Evolutionary conservation across 2,797 vertebrate species (phyloP).

Genomic region (Enteromius unitaeniatus): DNA sequence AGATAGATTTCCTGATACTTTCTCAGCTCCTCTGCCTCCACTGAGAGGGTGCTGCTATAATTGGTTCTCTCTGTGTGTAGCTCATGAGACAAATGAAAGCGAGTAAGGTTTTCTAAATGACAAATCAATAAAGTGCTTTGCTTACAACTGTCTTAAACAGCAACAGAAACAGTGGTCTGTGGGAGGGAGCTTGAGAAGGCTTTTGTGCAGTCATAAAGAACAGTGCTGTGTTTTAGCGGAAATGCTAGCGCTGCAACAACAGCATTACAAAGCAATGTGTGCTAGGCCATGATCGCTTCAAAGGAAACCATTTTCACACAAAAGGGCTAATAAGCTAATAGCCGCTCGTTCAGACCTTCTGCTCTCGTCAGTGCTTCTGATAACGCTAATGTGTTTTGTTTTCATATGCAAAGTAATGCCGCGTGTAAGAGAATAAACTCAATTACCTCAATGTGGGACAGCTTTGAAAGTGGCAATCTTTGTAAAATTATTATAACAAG

Average conservation of each 20-base stretch:
- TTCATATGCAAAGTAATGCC: conserved; percentile 46
- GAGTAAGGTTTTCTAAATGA: conserved; percentile 55
- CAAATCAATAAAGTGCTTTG: conserved; percentile 61
- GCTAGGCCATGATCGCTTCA: conserved; percentile 38
- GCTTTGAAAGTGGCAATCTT: conserved; percentile 24
- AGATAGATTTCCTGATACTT: conserved; percentile 25
- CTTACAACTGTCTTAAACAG: conserved; percentile 46
- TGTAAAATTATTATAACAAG: conserved; percentile 26
- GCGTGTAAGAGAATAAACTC: conserved; percentile 41
- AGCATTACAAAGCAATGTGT: conserved; percentile 35
- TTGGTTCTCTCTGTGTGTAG: conserved; percentile 49
- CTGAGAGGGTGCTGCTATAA: conserved; percentile 45
- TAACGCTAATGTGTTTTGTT: conserved; percentile 51
- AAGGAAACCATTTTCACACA: conserved; percentile 43
- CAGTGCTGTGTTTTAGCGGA: background rate
- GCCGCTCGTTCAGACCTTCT: conserved; percentile 29
- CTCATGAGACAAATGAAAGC: conserved; percentile 54
- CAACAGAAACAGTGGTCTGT: conserved; percentile 1
- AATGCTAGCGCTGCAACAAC: conserved; percentile 27
- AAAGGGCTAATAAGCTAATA: conserved; percentile 52
- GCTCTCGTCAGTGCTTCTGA: conserved; percentile 35
- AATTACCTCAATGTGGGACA: conserved; percentile 44
- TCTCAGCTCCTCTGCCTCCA: background rate
- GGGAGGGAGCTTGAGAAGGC: background rate
- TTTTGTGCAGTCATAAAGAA: conserved; percentile 4